Evolutionary conservation across 1,140 invertebrate species (phyloP).

Genomic region (Drosophila kepulauana): DNA sequence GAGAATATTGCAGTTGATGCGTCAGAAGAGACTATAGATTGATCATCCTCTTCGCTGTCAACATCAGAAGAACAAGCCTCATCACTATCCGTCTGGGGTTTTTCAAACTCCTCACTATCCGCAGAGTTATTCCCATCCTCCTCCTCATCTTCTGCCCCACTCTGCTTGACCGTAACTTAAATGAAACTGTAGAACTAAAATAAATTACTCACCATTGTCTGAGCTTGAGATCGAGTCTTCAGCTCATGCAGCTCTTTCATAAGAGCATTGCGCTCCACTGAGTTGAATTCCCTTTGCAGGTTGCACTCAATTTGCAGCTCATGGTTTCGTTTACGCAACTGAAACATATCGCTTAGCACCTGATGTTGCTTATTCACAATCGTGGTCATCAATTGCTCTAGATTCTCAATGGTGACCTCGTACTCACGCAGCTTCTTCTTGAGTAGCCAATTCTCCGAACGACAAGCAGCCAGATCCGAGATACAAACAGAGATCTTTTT

Average conservation of each 20-base stretch:
- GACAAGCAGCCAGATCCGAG: slow-evolving; percentile 56
- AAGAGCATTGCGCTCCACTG: slow-evolving; percentile 69
- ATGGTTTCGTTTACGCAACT: slow-evolving; percentile 58
- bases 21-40: background rate
- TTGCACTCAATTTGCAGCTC: slow-evolving; percentile 60
- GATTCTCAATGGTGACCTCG: slow-evolving; percentile 61
- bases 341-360: slow-evolving; percentile 59
- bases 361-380: slow-evolving; percentile 72
- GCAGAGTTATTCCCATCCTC: background rate
- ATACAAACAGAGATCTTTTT: slow-evolving; percentile 45
- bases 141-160: background rate
- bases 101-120: background rate
- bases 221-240: slow-evolving; percentile 30
- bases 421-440: slow-evolving; percentile 65
- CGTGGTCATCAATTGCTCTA: slow-evolving; percentile 64
- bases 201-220: slow-evolving; percentile 20
- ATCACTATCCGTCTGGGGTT: background rate
- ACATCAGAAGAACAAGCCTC: background rate
- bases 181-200: background rate
- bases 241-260: slow-evolving; percentile 61
- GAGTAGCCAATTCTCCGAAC: slow-evolving; percentile 72
- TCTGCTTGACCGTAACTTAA: background rate
- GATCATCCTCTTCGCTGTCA: slow-evolving; percentile 13
- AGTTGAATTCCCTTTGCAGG: slow-evolving; percentile 71
- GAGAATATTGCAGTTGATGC: slow-evolving; percentile 20